A percentile compares a stretch with the other conserved stretches of the same genome.
Conservation (phyloP, 2,113 vertebrate species). For the Nesogale talazaci region DNA sequence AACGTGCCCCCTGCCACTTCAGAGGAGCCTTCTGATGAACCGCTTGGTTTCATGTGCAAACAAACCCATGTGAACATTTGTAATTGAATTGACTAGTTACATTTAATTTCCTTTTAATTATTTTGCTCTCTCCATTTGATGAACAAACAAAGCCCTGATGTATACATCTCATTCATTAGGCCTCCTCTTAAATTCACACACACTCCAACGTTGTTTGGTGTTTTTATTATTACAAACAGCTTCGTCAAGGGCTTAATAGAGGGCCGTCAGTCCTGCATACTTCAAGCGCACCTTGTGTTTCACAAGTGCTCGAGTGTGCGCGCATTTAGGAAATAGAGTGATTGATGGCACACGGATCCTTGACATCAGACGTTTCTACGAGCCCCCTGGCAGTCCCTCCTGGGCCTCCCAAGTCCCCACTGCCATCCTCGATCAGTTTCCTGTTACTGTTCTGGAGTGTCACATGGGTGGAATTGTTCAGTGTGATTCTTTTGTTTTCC, state of each 20-base stretch:
- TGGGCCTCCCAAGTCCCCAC: background rate
- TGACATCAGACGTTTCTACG: background rate
- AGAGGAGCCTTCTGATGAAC: constrained; percentile 52
- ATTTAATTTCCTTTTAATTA: constrained; percentile 44
- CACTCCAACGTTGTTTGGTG: constrained; percentile 22
- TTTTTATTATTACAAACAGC: background rate
- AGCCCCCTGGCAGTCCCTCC: background rate
- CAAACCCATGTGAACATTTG: constrained; percentile 51
- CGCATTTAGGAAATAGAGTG: background rate
- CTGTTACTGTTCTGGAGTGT: constrained; percentile 44
- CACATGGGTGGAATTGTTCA: background rate
- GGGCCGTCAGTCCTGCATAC: background rate
- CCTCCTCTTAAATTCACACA: constrained; percentile 38
- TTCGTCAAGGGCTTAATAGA: background rate
- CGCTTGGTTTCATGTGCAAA: constrained; percentile 35
- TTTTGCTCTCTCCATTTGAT: constrained; percentile 55
- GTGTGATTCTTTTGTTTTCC: background rate
- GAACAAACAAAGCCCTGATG: constrained; percentile 14
- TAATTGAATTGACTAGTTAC: constrained; percentile 58
- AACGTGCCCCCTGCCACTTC: constrained; percentile 39
- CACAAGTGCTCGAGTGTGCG: background rate
- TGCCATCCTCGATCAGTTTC: background rate
- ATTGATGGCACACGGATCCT: background rate
- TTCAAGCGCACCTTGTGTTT: background rate
- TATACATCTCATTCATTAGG: constrained; percentile 57